Percentiles rank a stretch among this genome's conserved stretches.
phyloP scores from a whole-genome alignment of 2,113 vertebrate species.

The Channa maculata region DNA sequence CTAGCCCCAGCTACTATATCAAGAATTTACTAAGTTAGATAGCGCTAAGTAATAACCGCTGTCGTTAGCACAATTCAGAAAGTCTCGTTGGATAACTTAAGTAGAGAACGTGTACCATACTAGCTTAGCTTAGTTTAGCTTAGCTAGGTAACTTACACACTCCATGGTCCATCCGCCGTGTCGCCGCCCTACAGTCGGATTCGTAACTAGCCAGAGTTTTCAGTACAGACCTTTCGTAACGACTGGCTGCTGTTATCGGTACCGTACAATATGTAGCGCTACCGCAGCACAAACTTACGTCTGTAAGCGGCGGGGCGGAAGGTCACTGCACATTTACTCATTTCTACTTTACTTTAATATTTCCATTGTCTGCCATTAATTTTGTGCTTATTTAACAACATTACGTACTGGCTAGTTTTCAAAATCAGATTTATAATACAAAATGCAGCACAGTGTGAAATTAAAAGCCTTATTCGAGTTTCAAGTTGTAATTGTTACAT shows the following conservation, averaged over 20 bases:
- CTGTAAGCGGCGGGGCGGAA: no score
- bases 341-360: no score
- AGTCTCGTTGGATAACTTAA: not conserved
- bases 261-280: constrained; percentile 40
- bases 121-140: not conserved
- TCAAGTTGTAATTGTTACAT: no score
- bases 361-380: no score
- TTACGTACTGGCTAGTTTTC: no score
- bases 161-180: constrained; percentile 72
- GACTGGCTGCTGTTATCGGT: not conserved
- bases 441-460: no score
- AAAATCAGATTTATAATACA: no score
- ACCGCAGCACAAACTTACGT: constrained; percentile 13
- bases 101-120: rapidly evolving
- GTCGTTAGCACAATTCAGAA: constrained; percentile 23
- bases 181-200: constrained; percentile 11
- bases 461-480: no score
- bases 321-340: no score
- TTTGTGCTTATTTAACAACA: no score
- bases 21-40: no score
- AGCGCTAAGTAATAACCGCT: not conserved
- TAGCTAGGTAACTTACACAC: constrained; percentile 72
- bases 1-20: not conserved
- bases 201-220: not conserved
- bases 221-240: constrained; percentile 29